A percentile compares a stretch with the other conserved stretches of the same genome.
These are phyloP conservation scores for Mustela lutreola DNA, from an alignment of 2,113 vertebrate genomes.

Conservation along the genomic window DNA sequence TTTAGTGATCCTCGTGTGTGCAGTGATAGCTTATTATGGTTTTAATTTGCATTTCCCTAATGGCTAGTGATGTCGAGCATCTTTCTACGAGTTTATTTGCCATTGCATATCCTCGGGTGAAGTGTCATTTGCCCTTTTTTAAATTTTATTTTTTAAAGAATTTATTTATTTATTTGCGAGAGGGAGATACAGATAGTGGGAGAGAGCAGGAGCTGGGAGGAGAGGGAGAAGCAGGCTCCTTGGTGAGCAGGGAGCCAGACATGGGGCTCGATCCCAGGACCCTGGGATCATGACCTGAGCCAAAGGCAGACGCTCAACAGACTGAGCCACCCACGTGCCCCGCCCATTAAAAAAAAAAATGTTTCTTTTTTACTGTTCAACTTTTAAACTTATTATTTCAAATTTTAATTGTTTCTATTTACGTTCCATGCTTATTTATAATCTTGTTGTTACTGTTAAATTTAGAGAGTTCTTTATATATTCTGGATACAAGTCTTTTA, in stretches of 20 bases:
- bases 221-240: too few species aligned
- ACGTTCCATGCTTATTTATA: background rate
- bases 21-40: background rate
- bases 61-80: background rate
- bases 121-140: background rate
- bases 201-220: too few species aligned
- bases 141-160: too few species aligned
- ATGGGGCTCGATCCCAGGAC: too few species aligned
- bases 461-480: constrained; percentile 28
- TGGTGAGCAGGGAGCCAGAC: too few species aligned
- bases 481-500: background rate
- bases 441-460: background rate
- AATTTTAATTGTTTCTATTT: background rate
- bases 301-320: too few species aligned
- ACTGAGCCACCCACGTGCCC: too few species aligned
- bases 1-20: background rate
- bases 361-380: background rate
- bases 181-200: too few species aligned
- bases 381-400: background rate
- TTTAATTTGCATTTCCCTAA: constrained; percentile 24
- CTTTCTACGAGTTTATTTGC: constrained; percentile 21
- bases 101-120: background rate
- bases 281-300: too few species aligned
- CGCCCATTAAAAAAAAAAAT: background rate
- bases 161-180: too few species aligned